Conservation (phyloP, 2,797 vertebrate genomes). For the Poliocrania exsul region DNA sequence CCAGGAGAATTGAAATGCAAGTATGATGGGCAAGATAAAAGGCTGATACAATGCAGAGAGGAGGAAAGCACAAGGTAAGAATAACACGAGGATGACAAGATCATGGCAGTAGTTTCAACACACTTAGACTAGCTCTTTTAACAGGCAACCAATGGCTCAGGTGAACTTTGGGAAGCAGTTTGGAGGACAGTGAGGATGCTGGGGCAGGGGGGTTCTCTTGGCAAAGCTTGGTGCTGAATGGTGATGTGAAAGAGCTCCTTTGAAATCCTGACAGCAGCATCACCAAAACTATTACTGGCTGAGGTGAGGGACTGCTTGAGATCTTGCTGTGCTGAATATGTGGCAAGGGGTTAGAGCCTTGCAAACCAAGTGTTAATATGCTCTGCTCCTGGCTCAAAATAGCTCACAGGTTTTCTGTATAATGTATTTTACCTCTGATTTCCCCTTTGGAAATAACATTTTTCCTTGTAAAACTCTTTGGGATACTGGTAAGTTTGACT, state of each 20-base stretch:
- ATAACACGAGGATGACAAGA: not conserved
- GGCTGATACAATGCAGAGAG: not conserved
- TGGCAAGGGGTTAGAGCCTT: not conserved
- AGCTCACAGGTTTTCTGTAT: not conserved
- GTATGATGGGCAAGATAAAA: slow-evolving; percentile 46
- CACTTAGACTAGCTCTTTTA: not conserved
- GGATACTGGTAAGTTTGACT: not conserved
- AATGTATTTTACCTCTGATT: not conserved
- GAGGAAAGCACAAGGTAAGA: slow-evolving; percentile 15
- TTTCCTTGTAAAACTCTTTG: not conserved
- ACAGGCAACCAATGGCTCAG: not conserved
- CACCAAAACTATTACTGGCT: not conserved
- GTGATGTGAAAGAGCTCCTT: not conserved
- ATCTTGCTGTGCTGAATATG: not conserved
- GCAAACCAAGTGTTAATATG: fast-evolving
- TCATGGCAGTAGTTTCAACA: slow-evolving; percentile 16
- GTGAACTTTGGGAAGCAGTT: not conserved
- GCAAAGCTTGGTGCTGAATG: not conserved
- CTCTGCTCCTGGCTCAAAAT: not conserved
- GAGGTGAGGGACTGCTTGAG: fast-evolving
- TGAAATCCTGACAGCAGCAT: not conserved
- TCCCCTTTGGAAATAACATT: not conserved
- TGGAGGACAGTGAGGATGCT: not conserved
- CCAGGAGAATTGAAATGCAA: slow-evolving; percentile 21
- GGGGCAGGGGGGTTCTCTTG: not conserved